These are phyloP conservation scores for Laupala kohalensis DNA, from an alignment of 1,140 invertebrate genomes.

Conservation along the genomic window DNA sequence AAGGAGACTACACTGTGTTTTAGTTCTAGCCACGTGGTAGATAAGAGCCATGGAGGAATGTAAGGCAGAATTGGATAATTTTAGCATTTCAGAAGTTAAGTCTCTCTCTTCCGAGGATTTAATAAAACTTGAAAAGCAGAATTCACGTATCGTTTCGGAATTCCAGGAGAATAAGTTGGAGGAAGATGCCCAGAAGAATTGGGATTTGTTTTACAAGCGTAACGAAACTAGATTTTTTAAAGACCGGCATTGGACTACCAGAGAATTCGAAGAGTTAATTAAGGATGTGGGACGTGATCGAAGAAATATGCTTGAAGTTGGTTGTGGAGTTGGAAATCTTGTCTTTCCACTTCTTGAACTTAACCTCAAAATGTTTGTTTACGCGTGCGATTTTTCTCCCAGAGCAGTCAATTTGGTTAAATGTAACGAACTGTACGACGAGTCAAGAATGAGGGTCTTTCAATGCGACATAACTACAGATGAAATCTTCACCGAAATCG, in stretches of 20 bases:
- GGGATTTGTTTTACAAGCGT: slow-evolving; percentile 97
- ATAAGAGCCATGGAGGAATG: no score
- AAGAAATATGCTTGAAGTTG: slow-evolving; percentile 64
- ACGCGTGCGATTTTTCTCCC: slow-evolving; percentile 89
- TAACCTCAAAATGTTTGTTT: slow-evolving; percentile 53
- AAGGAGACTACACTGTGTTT: no score
- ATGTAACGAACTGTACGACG: slow-evolving; percentile 46
- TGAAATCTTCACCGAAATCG: slow-evolving; percentile 40
- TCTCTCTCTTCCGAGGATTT: slow-evolving; percentile 41
- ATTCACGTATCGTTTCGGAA: slow-evolving; percentile 53
- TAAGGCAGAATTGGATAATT: no score
- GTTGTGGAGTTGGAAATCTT: slow-evolving; percentile 96
- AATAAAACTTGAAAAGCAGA: slow-evolving; percentile 45
- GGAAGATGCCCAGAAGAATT: slow-evolving; percentile 76
- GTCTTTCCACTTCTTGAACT: slow-evolving; percentile 84
- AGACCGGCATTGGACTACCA: slow-evolving; percentile 91
- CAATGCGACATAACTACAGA: slow-evolving; percentile 49
- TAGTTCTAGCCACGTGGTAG: no score
- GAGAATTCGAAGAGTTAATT: slow-evolving; percentile 74
- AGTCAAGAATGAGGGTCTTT: slow-evolving; percentile 57
- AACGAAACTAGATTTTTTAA: slow-evolving; percentile 88
- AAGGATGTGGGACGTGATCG: slow-evolving; percentile 23
- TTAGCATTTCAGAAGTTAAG: neutral
- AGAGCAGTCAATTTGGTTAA: slow-evolving; percentile 81
- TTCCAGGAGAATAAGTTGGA: slow-evolving; percentile 76